Conservation (phyloP, 2,113 vertebrate species). For the Festucalex cinctus region DNA sequence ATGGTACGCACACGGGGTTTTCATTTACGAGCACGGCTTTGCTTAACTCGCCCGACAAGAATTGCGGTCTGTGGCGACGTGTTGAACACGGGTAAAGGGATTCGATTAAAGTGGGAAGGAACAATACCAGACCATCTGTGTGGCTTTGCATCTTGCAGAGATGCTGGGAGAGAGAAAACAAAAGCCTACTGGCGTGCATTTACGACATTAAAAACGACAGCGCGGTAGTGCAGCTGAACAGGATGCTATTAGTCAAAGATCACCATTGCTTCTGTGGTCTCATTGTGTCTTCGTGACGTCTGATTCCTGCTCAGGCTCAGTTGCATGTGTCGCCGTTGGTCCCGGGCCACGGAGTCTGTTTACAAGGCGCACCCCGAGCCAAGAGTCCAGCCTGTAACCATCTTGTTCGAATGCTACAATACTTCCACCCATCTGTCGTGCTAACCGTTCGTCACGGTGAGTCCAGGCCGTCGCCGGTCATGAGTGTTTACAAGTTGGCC, state of each 20-base stretch:
- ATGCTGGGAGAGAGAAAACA: constrained; percentile 7
- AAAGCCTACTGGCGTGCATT: constrained; percentile 25
- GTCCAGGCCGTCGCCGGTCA: constrained; percentile 52
- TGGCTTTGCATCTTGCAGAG: constrained; percentile 22
- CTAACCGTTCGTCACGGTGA: constrained; percentile 63
- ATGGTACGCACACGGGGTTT: constrained; percentile 57
- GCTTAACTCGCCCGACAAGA: constrained; percentile 70
- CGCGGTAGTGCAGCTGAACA: constrained; percentile 40
- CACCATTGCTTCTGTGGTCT: constrained; percentile 23
- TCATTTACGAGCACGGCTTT: constrained; percentile 67
- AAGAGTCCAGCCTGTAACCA: constrained; percentile 35
- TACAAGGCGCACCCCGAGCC: constrained; percentile 21
- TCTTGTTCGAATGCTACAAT: constrained; percentile 35
- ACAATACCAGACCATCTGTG: constrained; percentile 62
- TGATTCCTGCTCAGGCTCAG: constrained; percentile 21
- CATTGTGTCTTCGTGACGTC: constrained; percentile 23
- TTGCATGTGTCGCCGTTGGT: constrained; percentile 10
- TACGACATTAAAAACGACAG: constrained; percentile 35
- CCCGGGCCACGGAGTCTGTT: constrained; percentile 14
- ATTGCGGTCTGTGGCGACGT: constrained; percentile 69
- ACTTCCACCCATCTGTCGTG: constrained; percentile 52
- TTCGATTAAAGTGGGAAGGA: constrained; percentile 65
- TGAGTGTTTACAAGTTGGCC: constrained; percentile 65
- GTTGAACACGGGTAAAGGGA: constrained; percentile 67
- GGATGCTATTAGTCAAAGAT: constrained; percentile 48